A percentile compares a stretch with the other conserved stretches of the same genome.
Evolutionary conservation across 2,888 invertebrate species (phyloP).

Genomic region (Cheilosia impressa): DNA sequence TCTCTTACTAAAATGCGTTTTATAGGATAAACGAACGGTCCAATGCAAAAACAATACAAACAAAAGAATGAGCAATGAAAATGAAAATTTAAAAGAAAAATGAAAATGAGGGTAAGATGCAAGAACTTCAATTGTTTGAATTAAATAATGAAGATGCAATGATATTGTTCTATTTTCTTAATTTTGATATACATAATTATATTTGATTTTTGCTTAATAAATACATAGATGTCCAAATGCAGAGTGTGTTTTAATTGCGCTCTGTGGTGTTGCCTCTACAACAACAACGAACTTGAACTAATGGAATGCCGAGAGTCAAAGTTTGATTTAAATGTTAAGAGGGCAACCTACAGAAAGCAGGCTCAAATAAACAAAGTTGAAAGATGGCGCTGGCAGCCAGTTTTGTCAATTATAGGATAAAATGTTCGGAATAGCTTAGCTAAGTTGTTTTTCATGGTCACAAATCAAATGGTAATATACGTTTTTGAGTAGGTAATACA

Average conservation of each 20-base stretch:
- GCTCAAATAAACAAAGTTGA: too few relatives aligned
- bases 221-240: conserved; percentile 47
- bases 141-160: conserved; percentile 47
- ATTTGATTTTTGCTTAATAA: conserved; percentile 13
- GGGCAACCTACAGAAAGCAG: too few relatives aligned
- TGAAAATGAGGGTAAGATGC: conserved; percentile 52
- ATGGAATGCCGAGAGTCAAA: too few relatives aligned
- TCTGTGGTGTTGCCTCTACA: background rate
- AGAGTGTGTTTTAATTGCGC: background rate
- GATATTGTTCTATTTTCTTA: conserved; percentile 18
- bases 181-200: conserved; percentile 35
- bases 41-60: conserved; percentile 49
- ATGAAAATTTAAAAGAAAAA: conserved; percentile 2
- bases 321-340: too few relatives aligned
- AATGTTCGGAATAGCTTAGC: too few relatives aligned
- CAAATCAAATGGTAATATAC: too few relatives aligned
- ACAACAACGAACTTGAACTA: too few relatives aligned
- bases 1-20: conserved; percentile 53
- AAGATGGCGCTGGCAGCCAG: too few relatives aligned
- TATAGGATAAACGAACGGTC: conserved; percentile 2
- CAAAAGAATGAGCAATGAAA: conserved; percentile 27
- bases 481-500: too few relatives aligned
- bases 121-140: conserved; percentile 27
- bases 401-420: too few relatives aligned
- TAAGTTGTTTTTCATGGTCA: too few relatives aligned